Evolutionary conservation across 2,113 vertebrate species (phyloP), one percentile per base, ranked within the genome.

Genomic region (Albula glossodonta): DNA sequence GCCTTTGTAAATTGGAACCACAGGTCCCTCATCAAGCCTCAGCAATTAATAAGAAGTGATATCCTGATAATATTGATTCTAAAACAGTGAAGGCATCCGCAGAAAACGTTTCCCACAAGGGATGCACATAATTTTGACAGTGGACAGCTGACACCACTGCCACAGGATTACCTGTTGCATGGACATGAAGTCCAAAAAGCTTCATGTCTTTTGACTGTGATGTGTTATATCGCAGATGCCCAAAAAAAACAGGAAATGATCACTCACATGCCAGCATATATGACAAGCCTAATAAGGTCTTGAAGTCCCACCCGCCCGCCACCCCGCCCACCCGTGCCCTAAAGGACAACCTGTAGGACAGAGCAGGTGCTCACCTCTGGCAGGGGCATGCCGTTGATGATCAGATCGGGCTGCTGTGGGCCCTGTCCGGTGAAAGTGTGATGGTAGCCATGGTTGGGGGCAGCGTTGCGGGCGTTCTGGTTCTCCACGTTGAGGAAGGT

Each of bases 371-470:
- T 91, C 96, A 99, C 98, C 98, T 99, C 98, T 0, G 98, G 98
- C 95, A 99, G 96, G 2, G 98, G 98, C 96, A 99, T 97, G 91
- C 98, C 98, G 74, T 99, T 99, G 97, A 99, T 99, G 96, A 99
- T 99, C 93, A 99, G 96, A 94, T 99, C 98, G 1, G 98, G 98
- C 92, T 99, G 98, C 94, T 98, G 98, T 79, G 98, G 97, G 81
- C 96, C 96, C 95, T 99, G 98, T 77, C 97, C 97, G 6, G 96
- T 96, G 95, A 99, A 99, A 92, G 97, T 96, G 93, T 99, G 98
- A 90, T 99, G 98, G 92, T 98, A 99, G 91, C 97, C 96, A 87
- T 99, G 97, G 95, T 96, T 98, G 92, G 97, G 96, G 66, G 96
- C 96, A 0, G 97, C 93, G 89, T 98, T 99, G 90, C 97, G 93